A percentile compares a stretch with the other conserved stretches of the same genome.
These are phyloP conservation scores for Muscicapa striata DNA, from an alignment of 2,797 vertebrate genomes.

Conservation along the genomic window DNA sequence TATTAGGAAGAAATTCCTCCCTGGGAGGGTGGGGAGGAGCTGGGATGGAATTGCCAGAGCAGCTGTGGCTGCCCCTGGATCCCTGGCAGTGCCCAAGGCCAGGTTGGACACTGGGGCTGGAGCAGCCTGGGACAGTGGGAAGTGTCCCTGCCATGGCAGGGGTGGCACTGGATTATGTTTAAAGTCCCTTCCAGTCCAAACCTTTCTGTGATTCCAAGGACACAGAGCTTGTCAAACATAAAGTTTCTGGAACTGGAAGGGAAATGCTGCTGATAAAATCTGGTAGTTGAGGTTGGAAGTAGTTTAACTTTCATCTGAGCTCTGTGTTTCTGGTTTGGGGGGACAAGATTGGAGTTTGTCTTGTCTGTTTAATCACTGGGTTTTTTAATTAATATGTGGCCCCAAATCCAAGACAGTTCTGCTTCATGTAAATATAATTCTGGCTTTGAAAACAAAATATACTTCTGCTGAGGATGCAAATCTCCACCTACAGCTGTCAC, in stretches of 20 bases:
- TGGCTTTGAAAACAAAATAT: not conserved
- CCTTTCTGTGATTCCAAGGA: not conserved
- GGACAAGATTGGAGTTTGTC: not conserved
- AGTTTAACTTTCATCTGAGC: not conserved
- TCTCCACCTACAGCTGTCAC: not conserved
- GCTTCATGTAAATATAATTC: not conserved
- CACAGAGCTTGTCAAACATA: not conserved
- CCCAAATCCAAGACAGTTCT: not conserved
- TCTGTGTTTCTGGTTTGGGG: not conserved
- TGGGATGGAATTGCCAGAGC: too few species aligned
- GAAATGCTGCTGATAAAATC: not conserved
- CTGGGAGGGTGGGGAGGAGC: too few species aligned
- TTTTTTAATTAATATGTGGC: not conserved
- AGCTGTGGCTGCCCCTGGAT: not conserved
- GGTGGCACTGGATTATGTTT: rapidly evolving
- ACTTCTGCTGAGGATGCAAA: not conserved
- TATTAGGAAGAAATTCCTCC: too few species aligned
- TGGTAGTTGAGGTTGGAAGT: not conserved
- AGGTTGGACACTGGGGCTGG: not conserved
- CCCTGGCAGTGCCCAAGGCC: not conserved
- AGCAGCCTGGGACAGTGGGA: not conserved
- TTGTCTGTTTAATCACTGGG: not conserved
- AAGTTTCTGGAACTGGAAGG: not conserved
- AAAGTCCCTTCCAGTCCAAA: not conserved
- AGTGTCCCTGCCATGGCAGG: not conserved